Conservation (phyloP, 2,888 invertebrate species). For the Cheiracanthium punctorium region DNA sequence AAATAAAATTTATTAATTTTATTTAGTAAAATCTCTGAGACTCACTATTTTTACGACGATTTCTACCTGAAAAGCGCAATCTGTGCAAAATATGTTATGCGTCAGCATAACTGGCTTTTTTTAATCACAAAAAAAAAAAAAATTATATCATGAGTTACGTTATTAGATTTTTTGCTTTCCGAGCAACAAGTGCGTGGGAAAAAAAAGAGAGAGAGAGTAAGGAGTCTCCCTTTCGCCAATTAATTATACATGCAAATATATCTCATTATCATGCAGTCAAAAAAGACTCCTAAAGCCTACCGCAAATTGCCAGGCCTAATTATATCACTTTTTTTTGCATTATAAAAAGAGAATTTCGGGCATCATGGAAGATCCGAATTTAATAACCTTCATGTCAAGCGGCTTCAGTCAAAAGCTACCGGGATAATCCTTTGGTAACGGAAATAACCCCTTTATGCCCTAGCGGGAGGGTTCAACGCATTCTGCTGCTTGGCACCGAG, state of each 20-base stretch:
- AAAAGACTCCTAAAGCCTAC: neutral
- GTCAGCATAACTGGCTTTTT: no score
- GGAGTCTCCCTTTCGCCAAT: neutral
- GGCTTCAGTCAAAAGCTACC: constrained; percentile 28
- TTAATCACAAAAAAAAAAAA: no score
- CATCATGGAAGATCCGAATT: constrained; percentile 16
- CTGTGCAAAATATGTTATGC: no score
- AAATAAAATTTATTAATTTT: no score
- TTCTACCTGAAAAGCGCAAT: no score
- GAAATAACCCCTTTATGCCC: constrained; percentile 45
- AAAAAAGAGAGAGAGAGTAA: neutral
- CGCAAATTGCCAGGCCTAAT: neutral
- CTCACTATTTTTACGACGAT: no score
- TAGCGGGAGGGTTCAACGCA: constrained; percentile 19
- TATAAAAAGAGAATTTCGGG: neutral
- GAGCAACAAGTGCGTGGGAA: neutral
- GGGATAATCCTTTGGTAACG: constrained; percentile 48
- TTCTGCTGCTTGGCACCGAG: constrained; percentile 22
- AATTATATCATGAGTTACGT: no score
- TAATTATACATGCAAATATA: constrained; percentile 17
- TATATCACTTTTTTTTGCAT: neutral
- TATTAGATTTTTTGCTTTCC: no score
- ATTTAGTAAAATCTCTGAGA: no score
- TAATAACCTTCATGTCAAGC: constrained; percentile 39
- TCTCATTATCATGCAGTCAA: neutral